A percentile compares a stretch with the other conserved stretches of the same genome.
Evolutionary conservation across 2,888 invertebrate genomes (phyloP).

Genomic region (Anoplius nigerrimus): DNA sequence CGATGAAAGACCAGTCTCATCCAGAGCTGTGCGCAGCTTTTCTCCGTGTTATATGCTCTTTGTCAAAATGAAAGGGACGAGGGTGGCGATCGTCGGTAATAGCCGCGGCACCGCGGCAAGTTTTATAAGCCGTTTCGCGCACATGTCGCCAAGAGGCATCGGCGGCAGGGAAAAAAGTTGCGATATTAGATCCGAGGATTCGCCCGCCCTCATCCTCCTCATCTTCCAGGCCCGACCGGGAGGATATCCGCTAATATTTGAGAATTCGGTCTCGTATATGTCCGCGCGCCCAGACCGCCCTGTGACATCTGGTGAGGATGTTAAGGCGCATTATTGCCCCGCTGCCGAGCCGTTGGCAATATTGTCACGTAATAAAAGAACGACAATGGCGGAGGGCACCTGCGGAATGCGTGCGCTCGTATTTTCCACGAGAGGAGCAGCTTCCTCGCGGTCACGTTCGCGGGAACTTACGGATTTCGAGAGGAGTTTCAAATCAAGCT

Average conservation of each 20-base stretch:
- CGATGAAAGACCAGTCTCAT: no score
- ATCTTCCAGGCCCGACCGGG: constrained; percentile 16
- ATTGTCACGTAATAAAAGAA: constrained; percentile 62
- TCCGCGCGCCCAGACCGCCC: constrained; percentile 38
- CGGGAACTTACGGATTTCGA: neutral
- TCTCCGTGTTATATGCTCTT: no score
- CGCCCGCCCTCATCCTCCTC: constrained; percentile 41
- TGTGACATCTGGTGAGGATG: constrained; percentile 69
- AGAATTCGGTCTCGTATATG: constrained; percentile 66
- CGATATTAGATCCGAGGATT: constrained; percentile 51
- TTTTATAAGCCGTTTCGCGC: constrained; percentile 65
- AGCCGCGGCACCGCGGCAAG: constrained; percentile 33
- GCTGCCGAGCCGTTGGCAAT: constrained; percentile 56
- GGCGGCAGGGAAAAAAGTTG: constrained; percentile 43
- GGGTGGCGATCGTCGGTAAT: neutral
- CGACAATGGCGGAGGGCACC: constrained; percentile 29
- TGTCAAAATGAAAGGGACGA: neutral
- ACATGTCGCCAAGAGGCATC: constrained; percentile 58
- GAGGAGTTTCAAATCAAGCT: neutral
- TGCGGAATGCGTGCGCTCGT: constrained; percentile 15
- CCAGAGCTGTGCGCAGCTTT: no score
- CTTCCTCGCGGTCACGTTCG: neutral
- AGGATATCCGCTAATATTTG: constrained; percentile 66
- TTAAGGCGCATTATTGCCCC: constrained; percentile 65
- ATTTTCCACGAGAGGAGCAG: neutral